Evolutionary conservation across 2,797 vertebrate genomes (phyloP).

Genomic region (Graptemys geographica): DNA sequence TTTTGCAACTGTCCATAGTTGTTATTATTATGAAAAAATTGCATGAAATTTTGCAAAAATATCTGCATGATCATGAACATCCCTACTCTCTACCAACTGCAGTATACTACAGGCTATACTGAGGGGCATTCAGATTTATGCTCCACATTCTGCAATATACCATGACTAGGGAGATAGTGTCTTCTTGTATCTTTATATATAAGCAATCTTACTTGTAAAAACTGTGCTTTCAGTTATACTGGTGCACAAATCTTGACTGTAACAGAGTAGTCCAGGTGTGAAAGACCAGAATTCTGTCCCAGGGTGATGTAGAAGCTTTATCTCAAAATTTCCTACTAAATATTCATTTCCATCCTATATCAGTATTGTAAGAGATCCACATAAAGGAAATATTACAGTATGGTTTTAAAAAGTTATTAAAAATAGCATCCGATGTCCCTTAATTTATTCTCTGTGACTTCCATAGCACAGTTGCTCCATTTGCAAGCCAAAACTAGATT

Average conservation of each 20-base stretch:
- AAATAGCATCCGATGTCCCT: background rate
- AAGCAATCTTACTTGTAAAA: background rate
- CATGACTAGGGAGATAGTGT: background rate
- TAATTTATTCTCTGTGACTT: background rate
- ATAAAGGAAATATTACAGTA: background rate
- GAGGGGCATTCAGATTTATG: background rate
- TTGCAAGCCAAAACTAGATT: background rate
- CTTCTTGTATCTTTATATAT: accelerated
- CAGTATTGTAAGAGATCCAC: accelerated
- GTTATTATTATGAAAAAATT: background rate
- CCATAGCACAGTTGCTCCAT: background rate
- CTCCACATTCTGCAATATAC: background rate
- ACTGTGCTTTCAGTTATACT: background rate
- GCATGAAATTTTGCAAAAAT: background rate
- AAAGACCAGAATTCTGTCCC: background rate
- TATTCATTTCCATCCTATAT: background rate
- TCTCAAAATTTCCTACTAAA: background rate
- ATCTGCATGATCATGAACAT: background rate
- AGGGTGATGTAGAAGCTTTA: background rate
- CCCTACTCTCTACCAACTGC: background rate
- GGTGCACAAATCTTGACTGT: background rate
- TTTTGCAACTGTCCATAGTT: background rate
- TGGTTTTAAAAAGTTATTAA: background rate
- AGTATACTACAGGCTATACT: background rate
- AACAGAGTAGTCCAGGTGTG: background rate